Base-by-base conservation (phyloP, 2,797 vertebrate species). In the Paratrypauchen microcephalus region DNA sequence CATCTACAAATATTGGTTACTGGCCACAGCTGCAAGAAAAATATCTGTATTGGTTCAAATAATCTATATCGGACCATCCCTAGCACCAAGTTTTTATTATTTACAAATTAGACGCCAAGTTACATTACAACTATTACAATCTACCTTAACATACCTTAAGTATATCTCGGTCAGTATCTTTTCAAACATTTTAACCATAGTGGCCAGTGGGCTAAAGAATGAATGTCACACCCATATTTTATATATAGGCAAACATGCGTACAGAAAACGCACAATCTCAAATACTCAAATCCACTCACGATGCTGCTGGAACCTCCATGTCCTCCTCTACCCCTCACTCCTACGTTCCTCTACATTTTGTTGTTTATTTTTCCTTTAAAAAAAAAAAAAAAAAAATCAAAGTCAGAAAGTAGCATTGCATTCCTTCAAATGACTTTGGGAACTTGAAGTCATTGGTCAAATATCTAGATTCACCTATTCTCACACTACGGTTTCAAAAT, bases 261-360 rank as follows among this genome's bases (percentile, higher is more conserved):
- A 9, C 30, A 60, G 3, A n/a, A 71, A 59, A 75, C 32, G 66
- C 56, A 67, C 47, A 52, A 45, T 45, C 41, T 45, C 41, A 45
- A 45, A 65, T 21, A 62, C 36, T 61, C 47, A 67, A 23, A 72
- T 58, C 70, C 72, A 74, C 52, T 71, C 74, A 79, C 87, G 89
- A 86, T 91, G 90, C 92, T 92, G 89, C 88, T 91, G 91, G 85
- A 92, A 62, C 87, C 86, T 91, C 68, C 85, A 72, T 87, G 86
- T 85, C 57, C 74, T 85, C 79, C 80, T 86, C 82, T 77, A 75
- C 82, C 75, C 84, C 87, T 79, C 71, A 85, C 85, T 88, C 86
- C 77, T 86, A 77, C 79, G 70, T 86, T 88, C 83, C 78, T 30
- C 28, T 83, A 77, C 77, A 90, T 56, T 73, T 83, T 74, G 74